These are phyloP conservation scores for Sapayoa aenigma DNA, from an alignment of 2,113 vertebrate genomes.

Conservation along the genomic window DNA sequence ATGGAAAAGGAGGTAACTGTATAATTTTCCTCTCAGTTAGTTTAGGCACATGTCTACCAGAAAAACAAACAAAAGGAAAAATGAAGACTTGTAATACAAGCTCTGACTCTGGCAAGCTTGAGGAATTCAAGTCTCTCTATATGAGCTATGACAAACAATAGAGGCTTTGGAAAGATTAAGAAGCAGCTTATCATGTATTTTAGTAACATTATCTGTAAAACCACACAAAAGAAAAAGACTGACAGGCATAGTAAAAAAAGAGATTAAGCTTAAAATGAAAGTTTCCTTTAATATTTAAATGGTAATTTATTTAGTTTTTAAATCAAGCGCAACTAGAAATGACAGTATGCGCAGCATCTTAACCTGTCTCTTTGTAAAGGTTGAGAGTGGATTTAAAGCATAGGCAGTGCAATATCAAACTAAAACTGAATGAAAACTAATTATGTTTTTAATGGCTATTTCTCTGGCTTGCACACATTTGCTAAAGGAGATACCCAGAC, in stretches of 20 bases:
- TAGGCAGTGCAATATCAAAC: background rate
- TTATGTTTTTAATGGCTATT: background rate
- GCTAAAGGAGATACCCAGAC: background rate
- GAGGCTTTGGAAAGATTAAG: background rate
- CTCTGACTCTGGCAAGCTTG: background rate
- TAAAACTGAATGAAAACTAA: background rate
- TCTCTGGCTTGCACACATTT: background rate
- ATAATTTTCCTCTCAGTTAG: background rate
- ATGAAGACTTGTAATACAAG: background rate
- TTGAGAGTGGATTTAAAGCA: background rate
- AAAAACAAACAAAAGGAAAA: background rate
- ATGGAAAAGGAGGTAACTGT: background rate
- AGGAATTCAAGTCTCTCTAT: background rate
- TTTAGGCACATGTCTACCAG: background rate
- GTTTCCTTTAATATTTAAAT: background rate
- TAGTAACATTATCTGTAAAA: background rate
- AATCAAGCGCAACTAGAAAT: background rate
- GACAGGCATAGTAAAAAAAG: background rate
- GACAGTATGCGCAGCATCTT: background rate
- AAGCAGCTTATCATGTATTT: background rate
- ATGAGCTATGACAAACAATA: background rate
- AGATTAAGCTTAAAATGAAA: background rate
- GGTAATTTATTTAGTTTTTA: background rate
- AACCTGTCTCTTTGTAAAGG: background rate
- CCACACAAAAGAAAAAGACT: background rate